Conservation (phyloP, 2,113 vertebrate species). For the Anser brachyrhynchus region DNA sequence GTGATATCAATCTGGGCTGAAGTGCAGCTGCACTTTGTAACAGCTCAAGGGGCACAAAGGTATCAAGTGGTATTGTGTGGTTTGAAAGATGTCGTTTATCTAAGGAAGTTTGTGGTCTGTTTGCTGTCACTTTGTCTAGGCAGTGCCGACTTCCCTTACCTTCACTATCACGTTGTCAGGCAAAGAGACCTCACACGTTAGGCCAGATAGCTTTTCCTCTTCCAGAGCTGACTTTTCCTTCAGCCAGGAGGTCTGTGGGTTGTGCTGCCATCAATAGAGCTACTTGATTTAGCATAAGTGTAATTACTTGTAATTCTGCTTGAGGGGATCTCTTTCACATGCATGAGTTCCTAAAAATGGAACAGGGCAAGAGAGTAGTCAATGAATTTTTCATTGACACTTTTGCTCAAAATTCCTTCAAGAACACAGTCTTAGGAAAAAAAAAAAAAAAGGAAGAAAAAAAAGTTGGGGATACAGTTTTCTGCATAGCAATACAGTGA, state of each 20-base stretch:
- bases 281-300: neutral
- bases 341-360: neutral
- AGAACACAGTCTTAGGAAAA: neutral
- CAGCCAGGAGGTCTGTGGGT: neutral
- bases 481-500: neutral
- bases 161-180: neutral
- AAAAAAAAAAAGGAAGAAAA: no score
- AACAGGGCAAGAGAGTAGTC: neutral
- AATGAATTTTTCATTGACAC: neutral
- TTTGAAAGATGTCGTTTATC: conserved; percentile 64
- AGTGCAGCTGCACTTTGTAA: conserved; percentile 69
- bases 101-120: conserved; percentile 60
- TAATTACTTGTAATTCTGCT: neutral
- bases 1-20: conserved; percentile 47
- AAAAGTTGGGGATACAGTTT: neutral
- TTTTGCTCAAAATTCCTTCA: neutral
- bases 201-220: conserved; percentile 21
- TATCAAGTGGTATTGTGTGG: conserved; percentile 55
- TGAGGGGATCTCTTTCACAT: neutral
- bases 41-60: conserved; percentile 40
- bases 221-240: conserved; percentile 13
- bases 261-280: neutral
- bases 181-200: conserved; percentile 49
- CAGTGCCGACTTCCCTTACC: conserved; percentile 4
- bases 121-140: conserved; percentile 62